A percentile compares a stretch with the other conserved stretches of the same genome.
These are phyloP conservation scores for Apodemus speciosus DNA, from an alignment of 2,113 vertebrate genomes.

Conservation along the genomic window DNA sequence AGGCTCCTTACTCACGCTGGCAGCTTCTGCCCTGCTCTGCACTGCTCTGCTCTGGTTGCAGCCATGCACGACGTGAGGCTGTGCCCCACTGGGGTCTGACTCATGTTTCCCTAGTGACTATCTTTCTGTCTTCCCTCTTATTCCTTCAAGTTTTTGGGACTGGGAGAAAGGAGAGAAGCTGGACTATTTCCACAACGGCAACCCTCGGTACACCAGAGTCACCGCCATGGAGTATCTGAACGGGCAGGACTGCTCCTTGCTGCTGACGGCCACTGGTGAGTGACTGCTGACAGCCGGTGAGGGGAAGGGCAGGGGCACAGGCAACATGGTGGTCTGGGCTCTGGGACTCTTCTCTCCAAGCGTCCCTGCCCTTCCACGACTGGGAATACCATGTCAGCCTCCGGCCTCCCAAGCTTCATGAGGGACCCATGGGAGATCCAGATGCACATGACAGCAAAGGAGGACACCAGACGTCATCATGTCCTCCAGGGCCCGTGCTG, in stretches of 20 bases:
- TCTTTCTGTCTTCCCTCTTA: background rate
- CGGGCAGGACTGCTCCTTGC: slow-evolving; percentile 92
- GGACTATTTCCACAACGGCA: slow-evolving; percentile 99
- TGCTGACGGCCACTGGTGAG: slow-evolving; percentile 91
- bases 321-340: too few species aligned
- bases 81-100: rapidly evolving
- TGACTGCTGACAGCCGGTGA: rapidly evolving
- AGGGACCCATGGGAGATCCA: too few species aligned
- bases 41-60: background rate
- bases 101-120: background rate
- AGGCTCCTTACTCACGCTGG: background rate
- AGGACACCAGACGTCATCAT: background rate
- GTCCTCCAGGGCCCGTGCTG: background rate
- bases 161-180: slow-evolving; percentile 98
- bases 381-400: background rate
- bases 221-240: slow-evolving; percentile 99
- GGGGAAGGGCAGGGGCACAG: background rate
- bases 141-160: slow-evolving; percentile 93
- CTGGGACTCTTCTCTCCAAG: background rate
- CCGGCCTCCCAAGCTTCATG: background rate
- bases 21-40: background rate
- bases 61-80: rapidly evolving
- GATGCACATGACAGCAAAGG: background rate
- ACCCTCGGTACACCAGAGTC: slow-evolving; percentile 96
- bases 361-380: background rate